phyloP scores from a whole-genome alignment of 2,888 invertebrate species.

The Dione juno region DNA sequence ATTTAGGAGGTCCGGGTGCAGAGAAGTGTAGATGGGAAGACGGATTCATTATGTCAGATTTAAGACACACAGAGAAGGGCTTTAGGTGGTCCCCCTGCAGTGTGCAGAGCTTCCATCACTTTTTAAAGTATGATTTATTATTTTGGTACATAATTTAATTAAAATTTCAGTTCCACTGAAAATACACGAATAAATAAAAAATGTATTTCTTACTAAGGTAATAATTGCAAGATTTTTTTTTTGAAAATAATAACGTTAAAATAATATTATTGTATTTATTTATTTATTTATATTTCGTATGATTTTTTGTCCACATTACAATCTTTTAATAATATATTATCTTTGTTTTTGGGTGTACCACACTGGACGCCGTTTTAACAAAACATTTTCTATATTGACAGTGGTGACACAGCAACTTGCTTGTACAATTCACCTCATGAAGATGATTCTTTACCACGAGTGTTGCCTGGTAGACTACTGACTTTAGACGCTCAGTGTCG shows the following conservation, averaged over 20 bases:
- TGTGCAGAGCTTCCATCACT: constrained; percentile 96
- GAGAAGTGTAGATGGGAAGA: constrained; percentile 98
- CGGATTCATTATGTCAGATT: constrained; percentile 97
- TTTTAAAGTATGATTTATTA: constrained; percentile 89
- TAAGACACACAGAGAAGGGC: constrained; percentile 96
- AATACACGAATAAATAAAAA: no score
- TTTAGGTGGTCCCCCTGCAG: constrained; percentile 97
- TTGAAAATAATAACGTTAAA: no score
- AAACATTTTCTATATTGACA: constrained; percentile 62
- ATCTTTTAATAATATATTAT: no score
- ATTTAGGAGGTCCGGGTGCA: constrained; percentile 96
- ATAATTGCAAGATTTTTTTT: no score
- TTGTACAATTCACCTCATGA: constrained; percentile 96
- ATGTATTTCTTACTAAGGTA: no score
- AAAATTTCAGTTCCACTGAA: no score
- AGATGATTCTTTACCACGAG: constrained; percentile 94
- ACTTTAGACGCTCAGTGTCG: constrained; percentile 96
- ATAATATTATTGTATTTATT: no score
- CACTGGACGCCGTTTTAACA: constrained; percentile 6
- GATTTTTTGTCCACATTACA: no score
- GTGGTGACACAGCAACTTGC: constrained; percentile 97
- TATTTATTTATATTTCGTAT: no score
- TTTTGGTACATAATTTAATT: no score
- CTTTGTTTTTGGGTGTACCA: no score
- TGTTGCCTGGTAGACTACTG: constrained; percentile 93